A percentile compares a stretch with the other conserved stretches of the same genome.
Conservation (phyloP, 2,888 invertebrate species). For the Tetheella fluctuosa region DNA sequence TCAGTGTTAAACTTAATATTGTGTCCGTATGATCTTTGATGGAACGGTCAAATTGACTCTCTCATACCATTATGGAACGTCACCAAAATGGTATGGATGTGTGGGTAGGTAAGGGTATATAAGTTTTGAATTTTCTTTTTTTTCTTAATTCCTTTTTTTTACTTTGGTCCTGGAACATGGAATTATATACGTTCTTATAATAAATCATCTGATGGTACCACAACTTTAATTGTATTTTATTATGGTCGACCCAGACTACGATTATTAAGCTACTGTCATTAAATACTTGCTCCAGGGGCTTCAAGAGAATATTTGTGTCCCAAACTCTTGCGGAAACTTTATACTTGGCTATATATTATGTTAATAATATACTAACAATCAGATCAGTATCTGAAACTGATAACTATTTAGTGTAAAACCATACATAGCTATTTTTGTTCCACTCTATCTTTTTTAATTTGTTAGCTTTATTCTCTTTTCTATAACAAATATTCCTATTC, state of each 20-base stretch:
- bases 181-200: background rate
- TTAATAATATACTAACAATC: background rate
- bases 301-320: background rate
- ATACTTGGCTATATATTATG: too few relatives aligned
- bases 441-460: background rate
- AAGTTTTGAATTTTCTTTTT: conserved; percentile 37
- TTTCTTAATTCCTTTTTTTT: background rate
- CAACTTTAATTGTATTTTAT: too few relatives aligned
- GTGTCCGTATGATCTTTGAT: conserved; percentile 53
- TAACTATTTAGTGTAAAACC: background rate
- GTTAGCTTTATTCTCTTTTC: background rate
- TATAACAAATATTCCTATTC: conserved; percentile 17
- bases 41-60: conserved; percentile 54
- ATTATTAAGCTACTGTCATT: too few relatives aligned
- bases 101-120: conserved; percentile 84
- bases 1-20: conserved; percentile 49
- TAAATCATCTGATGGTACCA: background rate
- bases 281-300: too few relatives aligned
- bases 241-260: too few relatives aligned
- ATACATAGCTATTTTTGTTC: background rate
- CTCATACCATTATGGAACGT: conserved; percentile 83
- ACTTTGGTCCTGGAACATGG: background rate
- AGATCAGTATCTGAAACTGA: background rate
- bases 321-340: background rate
- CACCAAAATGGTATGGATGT: conserved; percentile 85